Evolutionary conservation across 2,888 invertebrate species (phyloP).

Genomic region (Drosophila histrio): DNA sequence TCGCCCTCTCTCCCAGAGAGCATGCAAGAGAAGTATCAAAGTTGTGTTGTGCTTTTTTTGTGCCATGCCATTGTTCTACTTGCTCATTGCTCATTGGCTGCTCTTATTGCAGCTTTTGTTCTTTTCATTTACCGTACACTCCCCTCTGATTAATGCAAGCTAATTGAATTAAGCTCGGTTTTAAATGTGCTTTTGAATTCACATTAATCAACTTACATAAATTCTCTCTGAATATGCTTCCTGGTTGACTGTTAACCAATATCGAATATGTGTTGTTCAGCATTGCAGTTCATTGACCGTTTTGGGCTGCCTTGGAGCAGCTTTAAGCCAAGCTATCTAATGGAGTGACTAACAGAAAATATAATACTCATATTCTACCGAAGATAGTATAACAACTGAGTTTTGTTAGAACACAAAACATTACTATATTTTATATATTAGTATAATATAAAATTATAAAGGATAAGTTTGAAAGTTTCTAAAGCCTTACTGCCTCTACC

Average conservation of each 20-base stretch:
- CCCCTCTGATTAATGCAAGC: constrained; percentile 30
- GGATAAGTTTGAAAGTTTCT: too few species aligned
- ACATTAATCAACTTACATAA: constrained; percentile 50
- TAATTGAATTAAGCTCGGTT: constrained; percentile 67
- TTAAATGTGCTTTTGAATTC: constrained; percentile 35
- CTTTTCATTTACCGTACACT: constrained; percentile 52
- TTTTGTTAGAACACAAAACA: too few species aligned
- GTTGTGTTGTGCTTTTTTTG: constrained; percentile 8
- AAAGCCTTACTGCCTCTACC: too few species aligned
- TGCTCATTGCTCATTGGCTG: constrained; percentile 28
- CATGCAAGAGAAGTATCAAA: neutral
- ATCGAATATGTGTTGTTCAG: constrained; percentile 33
- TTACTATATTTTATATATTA: too few species aligned
- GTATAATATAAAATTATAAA: too few species aligned
- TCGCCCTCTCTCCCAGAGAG: constrained; percentile 16
- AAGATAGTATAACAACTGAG: too few species aligned
- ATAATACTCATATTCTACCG: too few species aligned
- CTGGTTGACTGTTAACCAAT: constrained; percentile 35
- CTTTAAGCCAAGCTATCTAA: neutral
- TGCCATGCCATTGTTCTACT: constrained; percentile 54
- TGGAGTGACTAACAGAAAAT: neutral
- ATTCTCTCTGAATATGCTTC: constrained; percentile 24
- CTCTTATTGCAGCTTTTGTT: constrained; percentile 47
- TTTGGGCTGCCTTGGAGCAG: too few species aligned
- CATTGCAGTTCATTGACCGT: constrained; percentile 57